These are phyloP conservation scores for Leptogaster cylindrica DNA, from an alignment of 2,888 invertebrate genomes.

Conservation along the genomic window DNA sequence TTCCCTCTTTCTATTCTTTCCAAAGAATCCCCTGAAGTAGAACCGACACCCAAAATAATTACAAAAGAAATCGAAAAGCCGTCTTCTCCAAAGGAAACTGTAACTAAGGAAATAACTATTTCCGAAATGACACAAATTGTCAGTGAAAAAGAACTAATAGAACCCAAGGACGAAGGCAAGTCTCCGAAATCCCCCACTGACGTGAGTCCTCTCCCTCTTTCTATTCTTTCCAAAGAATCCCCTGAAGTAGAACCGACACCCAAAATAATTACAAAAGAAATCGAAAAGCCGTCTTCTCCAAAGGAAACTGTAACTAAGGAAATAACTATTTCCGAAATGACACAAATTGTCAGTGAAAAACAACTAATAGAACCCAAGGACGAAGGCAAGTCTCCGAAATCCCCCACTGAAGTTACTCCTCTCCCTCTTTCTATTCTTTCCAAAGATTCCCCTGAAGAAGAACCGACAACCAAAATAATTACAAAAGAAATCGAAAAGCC, in stretches of 20 bases:
- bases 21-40: too few relatives aligned
- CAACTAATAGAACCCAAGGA: background rate
- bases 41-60: too few relatives aligned
- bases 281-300: background rate
- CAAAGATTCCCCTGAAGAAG: background rate
- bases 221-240: background rate
- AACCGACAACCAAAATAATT: background rate
- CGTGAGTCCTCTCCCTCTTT: too few relatives aligned
- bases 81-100: too few relatives aligned
- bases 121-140: too few relatives aligned
- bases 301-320: background rate
- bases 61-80: too few relatives aligned
- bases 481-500: background rate
- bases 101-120: too few relatives aligned
- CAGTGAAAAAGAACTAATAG: too few relatives aligned
- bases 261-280: background rate
- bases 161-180: too few relatives aligned
- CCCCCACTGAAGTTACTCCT: background rate
- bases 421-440: background rate
- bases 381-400: background rate
- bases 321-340: background rate
- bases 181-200: too few relatives aligned
- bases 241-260: background rate
- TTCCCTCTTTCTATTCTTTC: too few relatives aligned
- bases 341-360: background rate